Base-by-base conservation (phyloP, 2,797 vertebrate species). In the Megaceryle alcyon region DNA sequence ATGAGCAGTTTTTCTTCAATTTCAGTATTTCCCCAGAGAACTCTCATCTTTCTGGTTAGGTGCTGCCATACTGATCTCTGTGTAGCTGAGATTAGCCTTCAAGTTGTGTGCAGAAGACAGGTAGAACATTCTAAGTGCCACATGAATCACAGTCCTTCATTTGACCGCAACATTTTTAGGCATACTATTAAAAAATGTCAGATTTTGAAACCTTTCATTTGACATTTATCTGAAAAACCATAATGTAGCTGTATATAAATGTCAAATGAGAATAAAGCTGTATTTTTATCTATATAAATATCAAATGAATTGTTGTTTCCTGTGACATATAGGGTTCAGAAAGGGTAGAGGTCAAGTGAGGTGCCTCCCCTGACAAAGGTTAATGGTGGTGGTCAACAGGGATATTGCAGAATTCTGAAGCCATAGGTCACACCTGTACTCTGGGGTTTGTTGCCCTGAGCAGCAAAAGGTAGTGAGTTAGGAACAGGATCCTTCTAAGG, bases 191-290 rank as follows among this genome's bases (percentile, higher is more conserved):
- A 97, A 95, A 97, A 97, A 96, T 95, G 90, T 96, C 95, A 96
- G 86, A 91, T 92, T 94, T 94, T 51, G 85, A 95, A 96, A 97
- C 94, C 96, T 97, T 97, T 97, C 88, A 35, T 96, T 90, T 96
- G 96, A 97, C 96, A 97, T 97, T 97, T 97, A 97, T 95, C 94
- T 91, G 82, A 92, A 96, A 92, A 96, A 88, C 65, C 87, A 85
- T 87, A 97, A 96, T 73, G 80, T 85, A 97, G 88, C 85, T 95
- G 88, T 90, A 96, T 93, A 95, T 97, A 97, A 97, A 97, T 97
- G 96, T 97, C 96, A 97, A 93, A 95, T 69, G 73, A 94, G 94
- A 95, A 95, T 95, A 92, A 96, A 97, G 84, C 88, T 95, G 85
- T 96, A 96, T 96, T 92, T 70, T 91, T 96, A 92, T 81, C 82